Evolutionary conservation across 2,113 vertebrate species (phyloP).

Genomic region (Seriola aureovittata): DNA sequence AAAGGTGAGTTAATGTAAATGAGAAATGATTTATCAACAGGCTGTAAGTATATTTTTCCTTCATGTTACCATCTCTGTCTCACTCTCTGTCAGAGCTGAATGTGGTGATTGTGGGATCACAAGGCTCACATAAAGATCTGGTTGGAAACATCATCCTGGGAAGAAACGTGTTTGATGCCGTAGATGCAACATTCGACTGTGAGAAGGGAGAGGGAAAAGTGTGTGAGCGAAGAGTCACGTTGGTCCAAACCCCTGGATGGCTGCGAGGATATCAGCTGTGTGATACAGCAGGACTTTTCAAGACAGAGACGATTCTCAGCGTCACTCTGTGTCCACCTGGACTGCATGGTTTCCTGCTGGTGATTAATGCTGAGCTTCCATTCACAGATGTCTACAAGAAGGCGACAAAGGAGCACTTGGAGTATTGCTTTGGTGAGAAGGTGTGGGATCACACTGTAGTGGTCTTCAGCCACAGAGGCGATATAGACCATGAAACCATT

Average conservation of each 20-base stretch:
- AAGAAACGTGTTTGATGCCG: background rate
- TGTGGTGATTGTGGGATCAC: slow-evolving; percentile 21
- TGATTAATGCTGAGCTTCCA: slow-evolving; percentile 16
- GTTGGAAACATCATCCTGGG: slow-evolving; percentile 43
- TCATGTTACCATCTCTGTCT: background rate
- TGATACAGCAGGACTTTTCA: slow-evolving; percentile 11
- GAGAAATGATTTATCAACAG: background rate
- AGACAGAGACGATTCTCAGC: slow-evolving; percentile 27
- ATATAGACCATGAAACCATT: background rate
- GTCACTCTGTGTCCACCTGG: slow-evolving; percentile 14
- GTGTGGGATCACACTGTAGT: slow-evolving; percentile 29
- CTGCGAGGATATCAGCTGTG: slow-evolving; percentile 19
- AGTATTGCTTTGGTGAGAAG: background rate
- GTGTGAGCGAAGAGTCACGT: background rate
- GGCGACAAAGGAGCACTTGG: slow-evolving; percentile 1
- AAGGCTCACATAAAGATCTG: background rate
- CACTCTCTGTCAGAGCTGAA: slow-evolving; percentile 28
- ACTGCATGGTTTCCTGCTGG: slow-evolving; percentile 41
- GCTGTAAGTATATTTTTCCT: background rate
- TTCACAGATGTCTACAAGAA: background rate
- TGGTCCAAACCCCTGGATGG: slow-evolving; percentile 50
- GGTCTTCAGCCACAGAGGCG: slow-evolving; percentile 24
- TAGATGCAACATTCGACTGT: background rate
- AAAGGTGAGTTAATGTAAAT: slow-evolving; percentile 12
- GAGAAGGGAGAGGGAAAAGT: background rate